Evolutionary conservation across 2,888 invertebrate species (phyloP), one percentile per base, ranked within the genome.

Genomic region (Campoplex nolae): DNA sequence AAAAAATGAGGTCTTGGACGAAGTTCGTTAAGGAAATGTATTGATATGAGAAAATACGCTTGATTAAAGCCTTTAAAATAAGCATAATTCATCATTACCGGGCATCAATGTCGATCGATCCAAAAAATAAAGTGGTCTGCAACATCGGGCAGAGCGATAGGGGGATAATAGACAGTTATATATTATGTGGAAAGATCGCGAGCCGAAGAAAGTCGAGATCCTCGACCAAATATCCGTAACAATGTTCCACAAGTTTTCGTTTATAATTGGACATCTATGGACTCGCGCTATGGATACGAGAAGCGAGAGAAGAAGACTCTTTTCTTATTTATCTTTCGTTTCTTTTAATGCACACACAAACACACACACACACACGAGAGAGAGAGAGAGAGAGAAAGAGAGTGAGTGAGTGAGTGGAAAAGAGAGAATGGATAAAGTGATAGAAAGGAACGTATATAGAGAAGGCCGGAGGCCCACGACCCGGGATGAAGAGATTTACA

Each of bases 401-500:
- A 62, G 62, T 28, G n/a, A 32, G 62, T 16, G 62, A 32, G 62
- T 16, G 62, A 62, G 62, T 28, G n/a, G 28, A 45, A 82, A 71
- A 73, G 48, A 68, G 70, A 73, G 35, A 67, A 83, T 56, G 48
- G 74, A 88, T 71, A 71, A 74, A 76, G 65, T 58, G 81, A 85
- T 76, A 48, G 82, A 77, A 70, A 42, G 67, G 38, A 80, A 83
- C 45, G 80, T 68, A 54, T 68, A 54, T 62, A 81, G 74, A 65
- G 42, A 79, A 65, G 80, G 65, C 86, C 83, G 77, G 80, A 88
- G 84, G 81, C 85, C 83, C 86, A 75, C 86, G 77, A 84, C 90
- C 90, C 90, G 89, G 92, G 90, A 93, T 93, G 92, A 93, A 93
- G 93, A 94, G 94, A 94, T 94, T 94, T 94, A 94, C 94, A 93